Evolutionary conservation across 2,797 vertebrate species (phyloP), one percentile per base, ranked within the genome.

Genomic region (Sus cebifrons): DNA sequence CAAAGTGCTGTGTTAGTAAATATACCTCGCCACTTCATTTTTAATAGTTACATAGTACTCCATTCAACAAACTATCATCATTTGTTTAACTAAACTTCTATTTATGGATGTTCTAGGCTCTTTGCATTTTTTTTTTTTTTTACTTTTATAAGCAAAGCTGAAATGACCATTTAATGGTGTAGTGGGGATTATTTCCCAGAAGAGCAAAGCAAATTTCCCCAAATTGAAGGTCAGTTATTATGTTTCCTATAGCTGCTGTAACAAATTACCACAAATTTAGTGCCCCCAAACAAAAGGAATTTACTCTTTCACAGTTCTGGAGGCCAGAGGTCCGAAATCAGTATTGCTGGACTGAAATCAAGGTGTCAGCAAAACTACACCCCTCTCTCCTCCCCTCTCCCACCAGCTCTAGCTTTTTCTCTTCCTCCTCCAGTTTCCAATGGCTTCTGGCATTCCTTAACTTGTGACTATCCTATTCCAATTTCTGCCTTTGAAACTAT

Each of bases 191-290:
- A 70, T 44, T 71, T 83, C 32, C 32, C 62, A 71, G 83, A 65
- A 60, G 6, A 52, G 17, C 49, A 85, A 23, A 84, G 23, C 21
- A 32, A 20, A 74, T 60, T 86, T 91, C 44, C 83, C 83, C 84
- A 25, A 94, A 64, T 25, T 58, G 7, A 88, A 25, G 8, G 10
- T 75, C 65, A 44, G 23, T 74, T 68, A 44, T 62, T 60, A n/a
- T 52, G n/a, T 91, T 86, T 93, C 68, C 73, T 91, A 44, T 20
- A 25, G 15, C 82, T 67, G 36, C 77, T 89, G 1, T 56, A 92
- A 89, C 18, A 68, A 91, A 32, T 60, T n/a, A 6, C 36, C 32
- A 84, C 44, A 88, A 8, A 93, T 17, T 23, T 27, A 9, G 11
- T 36, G 52, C 54, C 27, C 67, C 73, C 36, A 56, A 68, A 73